phyloP scores from a whole-genome alignment of 2,888 invertebrate genomes.

The Pseudanteris insignis region DNA sequence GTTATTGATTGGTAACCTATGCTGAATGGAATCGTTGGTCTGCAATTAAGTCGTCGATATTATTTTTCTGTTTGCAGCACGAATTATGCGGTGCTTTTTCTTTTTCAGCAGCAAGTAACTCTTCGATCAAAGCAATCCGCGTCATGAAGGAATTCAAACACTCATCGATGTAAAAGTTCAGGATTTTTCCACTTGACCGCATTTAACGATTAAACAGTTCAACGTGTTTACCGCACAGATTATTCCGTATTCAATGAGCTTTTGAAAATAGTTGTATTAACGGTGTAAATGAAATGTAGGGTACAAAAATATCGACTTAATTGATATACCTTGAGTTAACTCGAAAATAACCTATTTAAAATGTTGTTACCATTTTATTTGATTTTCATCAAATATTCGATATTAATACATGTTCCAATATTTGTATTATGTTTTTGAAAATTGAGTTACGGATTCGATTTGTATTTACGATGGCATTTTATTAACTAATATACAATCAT shows the following conservation, averaged over 20 bases:
- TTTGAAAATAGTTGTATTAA: conserved; percentile 24
- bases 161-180: conserved; percentile 44
- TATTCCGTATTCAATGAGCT: conserved; percentile 34
- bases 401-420: too few relatives aligned
- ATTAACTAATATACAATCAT: too few relatives aligned
- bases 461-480: too few relatives aligned
- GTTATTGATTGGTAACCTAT: too few relatives aligned
- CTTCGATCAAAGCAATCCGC: conserved; percentile 34
- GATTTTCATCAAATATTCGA: too few relatives aligned
- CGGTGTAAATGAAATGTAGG: conserved; percentile 18
- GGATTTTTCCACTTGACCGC: conserved; percentile 27
- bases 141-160: conserved; percentile 43
- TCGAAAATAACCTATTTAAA: too few relatives aligned
- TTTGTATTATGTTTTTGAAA: too few relatives aligned
- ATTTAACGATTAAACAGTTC: conserved; percentile 40
- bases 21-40: too few relatives aligned
- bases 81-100: conserved; percentile 31
- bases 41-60: too few relatives aligned
- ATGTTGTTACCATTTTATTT: too few relatives aligned
- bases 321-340: too few relatives aligned
- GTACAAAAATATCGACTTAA: conserved; percentile 20
- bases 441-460: too few relatives aligned
- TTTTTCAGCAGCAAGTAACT: conserved; percentile 20
- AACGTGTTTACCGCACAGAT: conserved; percentile 39
- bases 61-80: neutral